Base-by-base conservation (phyloP, 2,113 vertebrate genomes). In the Cyanoramphus novaezelandiae region DNA sequence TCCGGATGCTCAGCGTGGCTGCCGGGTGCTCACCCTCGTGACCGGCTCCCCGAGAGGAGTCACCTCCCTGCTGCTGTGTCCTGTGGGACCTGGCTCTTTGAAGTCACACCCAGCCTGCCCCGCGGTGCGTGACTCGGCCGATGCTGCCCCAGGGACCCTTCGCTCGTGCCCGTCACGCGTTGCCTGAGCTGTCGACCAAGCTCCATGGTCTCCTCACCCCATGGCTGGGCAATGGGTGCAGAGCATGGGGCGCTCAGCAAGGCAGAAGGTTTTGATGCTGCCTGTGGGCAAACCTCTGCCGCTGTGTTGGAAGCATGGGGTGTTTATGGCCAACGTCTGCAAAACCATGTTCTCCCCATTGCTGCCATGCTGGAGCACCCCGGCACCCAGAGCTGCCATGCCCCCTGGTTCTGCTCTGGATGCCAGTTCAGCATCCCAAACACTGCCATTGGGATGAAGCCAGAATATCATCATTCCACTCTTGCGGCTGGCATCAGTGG, bases 161-260 rank as follows among this genome's bases (percentile, higher is more conserved):
- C 39, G 44, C 83, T 86, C 10, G 2, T 89, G 92, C 43, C 60
- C 3, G 0, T 86, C 91, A 78, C 0, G 0, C 0, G 0, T 23
- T 41, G 46, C 37, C 88, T 81, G 76, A 57, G 82, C 67, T 86
- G 70, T 67, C 1, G 9, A 7, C 49, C 64, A 13, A 81, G 68
- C 46, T 41, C 53, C 25, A 0, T n/a, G 67, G 9, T 43, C 14
- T 47, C 52, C 50, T 11, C 33, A 21, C 11, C 14, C 12, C 0
- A 1, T 17, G 53, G 37, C n/a, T 2, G 3, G 31, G 39, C 0
- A 8, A 49, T 4, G 14, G 5, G 35, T 10, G 14, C 47, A 12
- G 80, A 44, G 24, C 27, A 39, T 6, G 15, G 9, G 15, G 9
- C 5, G 59, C 81, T 78, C 47, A 33, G 41, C 68, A 27, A 25